These are phyloP conservation scores for Calonectris borealis DNA, from an alignment of 2,113 vertebrate genomes.

Conservation along the genomic window DNA sequence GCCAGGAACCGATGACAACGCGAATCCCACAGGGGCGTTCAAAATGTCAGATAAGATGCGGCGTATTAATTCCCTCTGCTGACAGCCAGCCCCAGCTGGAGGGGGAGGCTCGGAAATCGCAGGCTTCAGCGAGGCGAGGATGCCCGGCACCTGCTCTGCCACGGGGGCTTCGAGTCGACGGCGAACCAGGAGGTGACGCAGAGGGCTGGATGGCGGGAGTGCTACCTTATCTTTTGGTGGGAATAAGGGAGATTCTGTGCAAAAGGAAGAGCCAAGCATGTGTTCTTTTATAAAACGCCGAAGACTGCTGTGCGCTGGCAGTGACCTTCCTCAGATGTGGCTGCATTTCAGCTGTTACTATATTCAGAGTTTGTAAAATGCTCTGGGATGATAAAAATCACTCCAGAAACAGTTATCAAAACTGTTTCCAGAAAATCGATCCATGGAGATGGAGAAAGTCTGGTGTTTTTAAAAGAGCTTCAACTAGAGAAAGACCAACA, in stretches of 20 bases:
- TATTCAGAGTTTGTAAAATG: slow-evolving; percentile 27
- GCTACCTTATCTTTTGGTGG: not conserved
- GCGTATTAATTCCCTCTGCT: not conserved
- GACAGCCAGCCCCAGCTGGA: not conserved
- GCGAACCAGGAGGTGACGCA: not conserved
- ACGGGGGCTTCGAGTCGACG: rapidly evolving
- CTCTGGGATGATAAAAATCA: slow-evolving; percentile 21
- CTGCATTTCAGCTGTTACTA: slow-evolving; percentile 7
- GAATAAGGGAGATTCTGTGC: not conserved
- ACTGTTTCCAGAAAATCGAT: not conserved
- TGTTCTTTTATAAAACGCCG: not conserved
- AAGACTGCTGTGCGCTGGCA: not conserved
- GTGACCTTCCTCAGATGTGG: not conserved
- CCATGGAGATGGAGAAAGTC: not conserved
- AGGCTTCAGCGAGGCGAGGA: not conserved
- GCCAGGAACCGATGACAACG: not conserved
- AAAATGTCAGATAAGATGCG: slow-evolving; percentile 18
- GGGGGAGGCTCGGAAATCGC: rapidly evolving
- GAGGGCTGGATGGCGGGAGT: not conserved
- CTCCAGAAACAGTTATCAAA: slow-evolving; percentile 31
- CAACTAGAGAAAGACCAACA: not conserved
- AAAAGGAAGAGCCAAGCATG: not conserved
- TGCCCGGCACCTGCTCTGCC: not conserved
- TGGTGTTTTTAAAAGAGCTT: not conserved
- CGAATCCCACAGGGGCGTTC: not conserved